Evolutionary conservation across 2,797 vertebrate species (phyloP), one percentile per base, ranked within the genome.

Genomic region (Sardinella longiceps): DNA sequence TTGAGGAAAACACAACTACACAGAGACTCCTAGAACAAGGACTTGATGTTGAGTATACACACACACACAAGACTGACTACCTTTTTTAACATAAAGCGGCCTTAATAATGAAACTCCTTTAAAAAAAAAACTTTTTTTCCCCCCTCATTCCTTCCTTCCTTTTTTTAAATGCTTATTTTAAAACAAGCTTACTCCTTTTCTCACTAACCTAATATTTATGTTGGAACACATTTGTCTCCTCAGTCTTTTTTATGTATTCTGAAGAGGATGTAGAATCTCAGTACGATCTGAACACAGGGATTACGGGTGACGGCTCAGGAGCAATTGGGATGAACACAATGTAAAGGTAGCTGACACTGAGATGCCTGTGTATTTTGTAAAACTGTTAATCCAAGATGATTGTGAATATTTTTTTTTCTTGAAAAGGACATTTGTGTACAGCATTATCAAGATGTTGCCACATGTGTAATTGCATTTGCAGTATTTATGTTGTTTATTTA

Each of bases 401-500:
- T 91, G 89, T 92, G 88, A 91, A 23, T 39, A 3, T 70, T 70
- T 77, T 91, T 92, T 95, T 94, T 94, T 96, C 94, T 95, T 94
- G 92, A 91, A 94, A 93, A 90, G 88, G 90, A 93, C 91, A 91
- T 92, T 93, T 87, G 91, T 93, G 91, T 93, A 94, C 92, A 92
- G 91, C 93, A 90, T 92, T 95, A 92, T 94, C 91, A 88, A 95
- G 92, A 93, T 93, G 94, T 95, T 94, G 94, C 93, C 90, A 90
- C 92, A 92, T 91, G 90, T 90, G 90, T 90, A 92, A 94, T 92
- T 94, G 94, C 93, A 94, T 95, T 92, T 93, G 93, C 96, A 95
- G 96, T 97, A 96, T 97, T 97, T 97, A 97, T 96, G 94, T 94
- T 96, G 94, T 94, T 88, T 95, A 95, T 96, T 93, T 93, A 93